Evolutionary conservation across 2,888 invertebrate species (phyloP).

Genomic region (Drosophila meridiana): DNA sequence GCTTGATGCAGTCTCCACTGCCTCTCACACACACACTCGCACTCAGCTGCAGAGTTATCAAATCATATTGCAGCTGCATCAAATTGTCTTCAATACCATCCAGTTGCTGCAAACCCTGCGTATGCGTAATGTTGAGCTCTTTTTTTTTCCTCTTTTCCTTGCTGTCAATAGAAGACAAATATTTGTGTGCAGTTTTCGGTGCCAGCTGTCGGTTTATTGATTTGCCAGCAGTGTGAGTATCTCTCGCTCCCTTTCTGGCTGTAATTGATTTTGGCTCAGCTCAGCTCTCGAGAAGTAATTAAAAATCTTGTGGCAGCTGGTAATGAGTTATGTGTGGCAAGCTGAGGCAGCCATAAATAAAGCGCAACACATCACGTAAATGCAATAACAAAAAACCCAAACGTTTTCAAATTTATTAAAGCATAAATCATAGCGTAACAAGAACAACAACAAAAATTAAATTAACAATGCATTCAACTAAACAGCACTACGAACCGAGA

Average conservation of each 20-base stretch:
- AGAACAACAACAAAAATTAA: constrained; percentile 4
- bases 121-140: constrained; percentile 48
- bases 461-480: constrained; percentile 42
- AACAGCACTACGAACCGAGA: constrained; percentile 25
- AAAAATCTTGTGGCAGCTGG: constrained; percentile 39
- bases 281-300: constrained; percentile 36
- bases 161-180: constrained; percentile 53
- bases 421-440: constrained; percentile 35
- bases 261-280: constrained; percentile 49
- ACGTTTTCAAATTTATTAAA: constrained; percentile 38
- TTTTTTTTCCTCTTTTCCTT: constrained; percentile 8
- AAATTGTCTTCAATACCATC: constrained; percentile 17
- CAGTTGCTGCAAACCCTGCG: constrained; percentile 13
- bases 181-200: constrained; percentile 38
- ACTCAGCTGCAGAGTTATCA: neutral
- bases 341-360: constrained; percentile 30
- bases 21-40: neutral
- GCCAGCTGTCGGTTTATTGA: constrained; percentile 52
- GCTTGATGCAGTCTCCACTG: constrained; percentile 14
- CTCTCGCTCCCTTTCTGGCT: neutral
- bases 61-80: constrained; percentile 30
- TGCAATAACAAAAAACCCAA: constrained; percentile 24
- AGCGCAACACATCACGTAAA: constrained; percentile 17
- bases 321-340: constrained; percentile 35
- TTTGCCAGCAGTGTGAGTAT: constrained; percentile 39